phyloP scores from a whole-genome alignment of 1,140 invertebrate species.

The Aphidius gifuensis region DNA sequence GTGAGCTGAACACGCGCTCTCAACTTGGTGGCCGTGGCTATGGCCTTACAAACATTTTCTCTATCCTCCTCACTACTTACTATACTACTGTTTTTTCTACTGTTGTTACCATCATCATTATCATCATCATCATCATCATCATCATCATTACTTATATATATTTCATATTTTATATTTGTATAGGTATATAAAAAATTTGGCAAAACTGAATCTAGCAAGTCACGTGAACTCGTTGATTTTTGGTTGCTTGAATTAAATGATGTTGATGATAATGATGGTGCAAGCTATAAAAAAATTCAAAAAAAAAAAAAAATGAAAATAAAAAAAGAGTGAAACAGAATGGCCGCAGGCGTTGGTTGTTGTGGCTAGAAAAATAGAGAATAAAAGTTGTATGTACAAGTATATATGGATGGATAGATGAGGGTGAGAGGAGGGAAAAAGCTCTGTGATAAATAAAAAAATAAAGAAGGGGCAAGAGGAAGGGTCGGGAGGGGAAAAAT shows the following conservation, averaged over 20 bases:
- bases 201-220: constrained; percentile 16
- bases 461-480: constrained; percentile 6
- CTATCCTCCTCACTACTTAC: background rate
- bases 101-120: too few relatives aligned
- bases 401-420: too few relatives aligned
- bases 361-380: background rate
- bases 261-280: background rate
- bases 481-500: constrained; percentile 15
- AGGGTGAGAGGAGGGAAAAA: too few relatives aligned
- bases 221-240: too few relatives aligned
- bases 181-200: too few relatives aligned
- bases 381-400: background rate
- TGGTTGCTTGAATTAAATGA: too few relatives aligned
- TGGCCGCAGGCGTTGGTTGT: background rate
- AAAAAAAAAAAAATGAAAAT: background rate
- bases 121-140: too few relatives aligned
- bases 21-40: constrained; percentile 54
- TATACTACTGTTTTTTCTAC: too few relatives aligned
- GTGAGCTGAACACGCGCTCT: constrained; percentile 19
- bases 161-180: too few relatives aligned
- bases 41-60: constrained; percentile 48
- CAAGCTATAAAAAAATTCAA: background rate
- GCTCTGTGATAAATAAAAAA: background rate
- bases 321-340: background rate
- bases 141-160: too few relatives aligned